Conservation (phyloP, 2,113 vertebrate species). For the Macaca mulatta region DNA sequence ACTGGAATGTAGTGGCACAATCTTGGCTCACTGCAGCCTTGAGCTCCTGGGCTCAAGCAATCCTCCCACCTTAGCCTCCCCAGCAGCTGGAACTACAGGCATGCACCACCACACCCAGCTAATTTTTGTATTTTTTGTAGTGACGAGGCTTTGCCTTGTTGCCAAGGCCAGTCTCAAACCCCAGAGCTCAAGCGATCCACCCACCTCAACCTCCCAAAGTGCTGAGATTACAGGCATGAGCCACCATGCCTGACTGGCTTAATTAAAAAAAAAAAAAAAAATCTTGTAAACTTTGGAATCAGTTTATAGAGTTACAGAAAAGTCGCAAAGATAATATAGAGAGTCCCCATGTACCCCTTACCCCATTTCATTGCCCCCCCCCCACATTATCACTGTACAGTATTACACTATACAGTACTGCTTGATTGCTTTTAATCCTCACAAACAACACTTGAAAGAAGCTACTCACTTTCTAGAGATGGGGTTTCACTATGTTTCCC, state of each 20-base stretch:
- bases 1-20: background rate
- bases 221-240: background rate
- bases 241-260: background rate
- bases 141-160: background rate
- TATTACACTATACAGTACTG: background rate
- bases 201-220: background rate
- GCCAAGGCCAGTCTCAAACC: background rate
- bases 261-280: background rate
- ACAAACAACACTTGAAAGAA: background rate
- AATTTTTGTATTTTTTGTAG: background rate
- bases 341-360: background rate
- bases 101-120: background rate
- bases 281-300: conserved; percentile 35
- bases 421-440: conserved; percentile 38
- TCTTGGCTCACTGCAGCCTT: background rate
- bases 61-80: background rate
- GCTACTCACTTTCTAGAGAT: background rate
- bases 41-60: background rate
- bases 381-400: background rate
- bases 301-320: conserved; percentile 29
- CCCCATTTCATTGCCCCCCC: background rate
- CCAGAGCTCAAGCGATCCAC: background rate
- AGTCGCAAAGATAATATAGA: background rate
- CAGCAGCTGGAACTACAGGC: background rate
- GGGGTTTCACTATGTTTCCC: too few species aligned